Conservation (phyloP, 2,888 invertebrate genomes). For the Andrena marginata region DNA sequence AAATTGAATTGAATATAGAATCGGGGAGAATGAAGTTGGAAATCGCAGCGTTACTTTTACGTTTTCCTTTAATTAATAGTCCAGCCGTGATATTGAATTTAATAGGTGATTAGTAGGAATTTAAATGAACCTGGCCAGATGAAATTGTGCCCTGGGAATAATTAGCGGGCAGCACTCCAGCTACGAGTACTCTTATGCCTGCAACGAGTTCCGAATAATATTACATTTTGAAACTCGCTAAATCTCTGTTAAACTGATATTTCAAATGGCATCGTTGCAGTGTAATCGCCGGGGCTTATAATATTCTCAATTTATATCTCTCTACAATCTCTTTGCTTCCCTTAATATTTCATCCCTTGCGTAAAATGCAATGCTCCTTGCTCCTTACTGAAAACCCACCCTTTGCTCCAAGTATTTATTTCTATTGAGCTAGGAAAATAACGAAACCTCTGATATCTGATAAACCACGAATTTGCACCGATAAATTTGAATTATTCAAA, state of each 20-base stretch:
- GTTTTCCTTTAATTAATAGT: neutral
- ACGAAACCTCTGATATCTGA: no score
- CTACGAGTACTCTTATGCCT: neutral
- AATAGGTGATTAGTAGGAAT: conserved; percentile 1
- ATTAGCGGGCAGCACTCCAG: conserved; percentile 14
- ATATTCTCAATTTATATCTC: neutral
- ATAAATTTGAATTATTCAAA: no score
- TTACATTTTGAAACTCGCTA: conserved; percentile 2
- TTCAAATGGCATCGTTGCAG: neutral
- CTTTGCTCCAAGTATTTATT: no score
- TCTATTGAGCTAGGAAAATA: no score
- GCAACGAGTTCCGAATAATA: neutral
- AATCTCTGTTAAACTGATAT: neutral
- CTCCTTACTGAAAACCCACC: no score
- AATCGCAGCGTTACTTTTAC: neutral
- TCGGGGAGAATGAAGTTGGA: no score
- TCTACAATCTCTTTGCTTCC: neutral
- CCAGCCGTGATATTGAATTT: neutral
- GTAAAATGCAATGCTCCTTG: neutral
- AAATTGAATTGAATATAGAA: neutral
- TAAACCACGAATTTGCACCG: no score
- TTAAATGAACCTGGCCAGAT: conserved; percentile 1
- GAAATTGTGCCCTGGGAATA: conserved; percentile 16
- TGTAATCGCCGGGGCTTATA: neutral
- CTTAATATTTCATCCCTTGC: neutral